Base-by-base conservation (phyloP, 92 coral and sea anemone genomes). In the Umimayanthus chanpuru region DNA sequence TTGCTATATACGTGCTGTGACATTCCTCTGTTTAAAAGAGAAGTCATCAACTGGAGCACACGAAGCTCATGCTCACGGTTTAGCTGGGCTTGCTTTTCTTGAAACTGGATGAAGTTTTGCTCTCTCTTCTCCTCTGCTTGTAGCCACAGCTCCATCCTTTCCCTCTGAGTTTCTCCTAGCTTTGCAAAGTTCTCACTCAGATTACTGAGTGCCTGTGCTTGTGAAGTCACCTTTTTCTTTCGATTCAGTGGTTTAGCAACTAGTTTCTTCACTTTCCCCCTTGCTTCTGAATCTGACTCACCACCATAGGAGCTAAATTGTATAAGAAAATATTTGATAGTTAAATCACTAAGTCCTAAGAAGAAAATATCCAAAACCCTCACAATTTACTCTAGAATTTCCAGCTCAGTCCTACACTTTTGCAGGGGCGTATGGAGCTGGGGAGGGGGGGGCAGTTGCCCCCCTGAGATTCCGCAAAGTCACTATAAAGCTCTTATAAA, bases 11-110 rank as follows among this genome's bases (percentile, higher is more conserved):
- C 30, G n/a, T 43, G 82, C 38, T 79, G 82, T 67, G 36, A 67
- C 73, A 67, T 67, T 67, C 73, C 73, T 67, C 73, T 67, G 73
- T 67, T 67, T 79, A 53, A 70, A 36, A 79, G 65, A 29, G 38
- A n/a, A 26, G 88, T 36, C 80, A 73, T 85, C 80, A 73, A 29
- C 36, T 73, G 68, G 38, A 83, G 28, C 56, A 70, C 66, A 72
- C 77, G 76, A 12, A 82, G 28, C 50, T 83, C 79, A 65, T 83
- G 87, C 23, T 83, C 87, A 39, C 87, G 28, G 87, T 56, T 83
- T 44, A 83, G 39, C 87, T 83, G 87, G 39, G 87, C 87, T 83
- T 83, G 87, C 39, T 83, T 83, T 44, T 83, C 87, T 83, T 83
- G 78, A 83, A 68, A 83, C 28, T 83, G 43, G 16, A 83, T 39